These are phyloP conservation scores for Matsumurasca onukii DNA, from an alignment of 1,140 invertebrate genomes.

Conservation along the genomic window DNA sequence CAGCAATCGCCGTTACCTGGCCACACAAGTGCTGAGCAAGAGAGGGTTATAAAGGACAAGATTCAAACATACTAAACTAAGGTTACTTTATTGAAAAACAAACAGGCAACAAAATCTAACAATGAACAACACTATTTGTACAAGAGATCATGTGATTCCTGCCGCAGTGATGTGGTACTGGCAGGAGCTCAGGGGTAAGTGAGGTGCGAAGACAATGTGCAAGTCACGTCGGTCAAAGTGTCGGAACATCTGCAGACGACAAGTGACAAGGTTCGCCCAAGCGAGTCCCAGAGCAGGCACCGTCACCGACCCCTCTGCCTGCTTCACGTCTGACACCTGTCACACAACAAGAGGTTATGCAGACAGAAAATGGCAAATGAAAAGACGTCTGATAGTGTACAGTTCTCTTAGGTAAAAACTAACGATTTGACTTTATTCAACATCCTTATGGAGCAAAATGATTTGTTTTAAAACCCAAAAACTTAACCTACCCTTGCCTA, in stretches of 20 bases:
- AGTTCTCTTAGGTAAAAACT: not conserved
- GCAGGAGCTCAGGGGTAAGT: conserved; percentile 21
- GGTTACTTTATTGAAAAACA: no score
- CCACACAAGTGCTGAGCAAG: no score
- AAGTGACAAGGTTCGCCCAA: conserved; percentile 69
- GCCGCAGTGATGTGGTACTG: conserved; percentile 28
- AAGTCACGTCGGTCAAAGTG: conserved; percentile 10
- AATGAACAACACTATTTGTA: no score
- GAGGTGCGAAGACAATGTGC: conserved; percentile 29
- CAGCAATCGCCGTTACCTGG: no score
- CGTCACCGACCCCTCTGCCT: conserved; percentile 42
- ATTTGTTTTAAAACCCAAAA: no score
- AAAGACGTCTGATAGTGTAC: not conserved
- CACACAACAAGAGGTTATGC: no score
- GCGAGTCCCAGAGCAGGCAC: conserved; percentile 61
- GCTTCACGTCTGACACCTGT: conserved; percentile 45
- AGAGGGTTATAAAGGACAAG: no score
- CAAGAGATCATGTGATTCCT: no score
- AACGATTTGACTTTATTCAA: not conserved
- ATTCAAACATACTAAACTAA: no score
- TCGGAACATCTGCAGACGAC: conserved; percentile 55
- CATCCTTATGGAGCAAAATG: conserved; percentile 33
- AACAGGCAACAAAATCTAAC: no score
- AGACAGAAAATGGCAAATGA: conserved; percentile 17
- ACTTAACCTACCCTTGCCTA: no score